Conservation (phyloP, 2,888 invertebrate genomes). For the Dryocosmus kuriphilus region DNA sequence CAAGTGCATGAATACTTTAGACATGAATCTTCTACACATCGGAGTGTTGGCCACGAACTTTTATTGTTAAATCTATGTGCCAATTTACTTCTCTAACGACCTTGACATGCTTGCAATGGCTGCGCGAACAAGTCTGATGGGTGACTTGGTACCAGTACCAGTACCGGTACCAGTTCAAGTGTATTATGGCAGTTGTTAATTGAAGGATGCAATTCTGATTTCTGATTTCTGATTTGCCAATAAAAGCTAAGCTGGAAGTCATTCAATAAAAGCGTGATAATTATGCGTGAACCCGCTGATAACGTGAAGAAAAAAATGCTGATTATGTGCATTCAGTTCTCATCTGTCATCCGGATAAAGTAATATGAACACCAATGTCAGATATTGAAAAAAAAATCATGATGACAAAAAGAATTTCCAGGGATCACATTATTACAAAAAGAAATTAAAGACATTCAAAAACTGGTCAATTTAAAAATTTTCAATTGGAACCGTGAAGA, state of each 20-base stretch:
- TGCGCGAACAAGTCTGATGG: slow-evolving; percentile 44
- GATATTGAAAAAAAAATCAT: too few relatives aligned
- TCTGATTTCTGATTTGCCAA: too few relatives aligned
- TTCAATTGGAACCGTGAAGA: too few relatives aligned
- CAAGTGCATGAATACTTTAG: background rate
- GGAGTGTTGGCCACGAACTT: background rate
- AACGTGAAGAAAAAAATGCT: background rate
- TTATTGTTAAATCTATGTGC: slow-evolving; percentile 29
- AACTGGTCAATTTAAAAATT: too few relatives aligned
- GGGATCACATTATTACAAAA: too few relatives aligned
- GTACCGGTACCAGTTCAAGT: slow-evolving; percentile 52
- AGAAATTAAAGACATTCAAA: too few relatives aligned
- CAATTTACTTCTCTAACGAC: slow-evolving; percentile 53
- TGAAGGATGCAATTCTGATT: background rate
- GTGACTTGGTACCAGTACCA: slow-evolving; percentile 36
- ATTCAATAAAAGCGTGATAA: too few relatives aligned
- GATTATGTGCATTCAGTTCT: too few relatives aligned
- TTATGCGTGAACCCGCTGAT: background rate
- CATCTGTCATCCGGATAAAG: background rate
- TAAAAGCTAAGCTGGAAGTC: too few relatives aligned
- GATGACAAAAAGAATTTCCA: too few relatives aligned
- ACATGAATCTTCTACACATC: slow-evolving; percentile 3
- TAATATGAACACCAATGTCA: too few relatives aligned
- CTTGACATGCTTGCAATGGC: slow-evolving; percentile 56
- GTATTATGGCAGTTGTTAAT: background rate